Conservation (phyloP, 2,113 vertebrate genomes). For the Phrynosoma blainvillii region DNA sequence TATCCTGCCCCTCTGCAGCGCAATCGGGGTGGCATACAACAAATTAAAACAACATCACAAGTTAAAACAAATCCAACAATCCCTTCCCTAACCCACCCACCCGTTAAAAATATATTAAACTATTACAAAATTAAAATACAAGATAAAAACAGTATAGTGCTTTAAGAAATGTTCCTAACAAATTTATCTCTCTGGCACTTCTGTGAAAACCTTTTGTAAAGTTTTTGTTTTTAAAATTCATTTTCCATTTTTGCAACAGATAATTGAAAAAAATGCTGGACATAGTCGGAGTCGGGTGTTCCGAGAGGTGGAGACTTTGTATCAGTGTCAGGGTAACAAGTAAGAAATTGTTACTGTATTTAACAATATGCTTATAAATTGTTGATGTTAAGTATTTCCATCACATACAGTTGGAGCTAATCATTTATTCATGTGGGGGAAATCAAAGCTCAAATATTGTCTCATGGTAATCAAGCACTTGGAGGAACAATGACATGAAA, state of each 20-base stretch:
- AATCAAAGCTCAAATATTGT: not conserved
- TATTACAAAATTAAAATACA: too few species aligned
- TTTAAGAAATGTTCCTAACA: not conserved
- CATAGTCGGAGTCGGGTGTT: conserved; percentile 94
- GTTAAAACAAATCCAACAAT: too few species aligned
- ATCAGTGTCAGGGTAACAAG: conserved; percentile 98
- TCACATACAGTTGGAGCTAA: not conserved
- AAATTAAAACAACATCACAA: too few species aligned
- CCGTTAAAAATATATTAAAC: too few species aligned
- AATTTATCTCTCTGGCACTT: not conserved
- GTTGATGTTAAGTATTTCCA: not conserved
- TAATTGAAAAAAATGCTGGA: conserved; percentile 92
- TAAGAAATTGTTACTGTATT: conserved; percentile 69
- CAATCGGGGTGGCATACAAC: too few species aligned
- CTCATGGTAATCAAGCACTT: not conserved
- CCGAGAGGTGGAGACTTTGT: conserved; percentile 94
- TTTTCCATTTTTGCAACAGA: conserved; percentile 76
- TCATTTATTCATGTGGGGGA: not conserved
- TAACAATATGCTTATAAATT: not conserved
- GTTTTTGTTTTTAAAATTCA: not conserved
- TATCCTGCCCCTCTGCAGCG: too few species aligned
- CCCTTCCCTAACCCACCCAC: too few species aligned
- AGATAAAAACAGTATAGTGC: too few species aligned
- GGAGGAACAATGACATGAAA: too few species aligned
- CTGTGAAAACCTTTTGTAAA: not conserved